These are phyloP conservation scores for Armadillidium nasatum DNA, from an alignment of 1,140 invertebrate species.

Conservation along the genomic window DNA sequence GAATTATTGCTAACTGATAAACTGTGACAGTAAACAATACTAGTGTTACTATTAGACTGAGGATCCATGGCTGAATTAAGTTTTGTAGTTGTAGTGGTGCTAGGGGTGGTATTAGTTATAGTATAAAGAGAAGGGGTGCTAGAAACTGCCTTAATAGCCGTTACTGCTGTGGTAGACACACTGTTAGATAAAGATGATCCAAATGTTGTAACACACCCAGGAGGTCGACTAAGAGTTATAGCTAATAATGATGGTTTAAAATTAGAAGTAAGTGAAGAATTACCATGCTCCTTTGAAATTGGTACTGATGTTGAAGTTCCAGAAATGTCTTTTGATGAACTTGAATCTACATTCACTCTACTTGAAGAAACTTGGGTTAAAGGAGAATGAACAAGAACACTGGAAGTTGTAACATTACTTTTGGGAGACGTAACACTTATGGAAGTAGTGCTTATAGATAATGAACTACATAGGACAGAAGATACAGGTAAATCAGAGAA, in stretches of 20 bases:
- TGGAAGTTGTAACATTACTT: background rate
- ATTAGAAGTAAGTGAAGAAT: background rate
- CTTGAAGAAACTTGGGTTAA: background rate
- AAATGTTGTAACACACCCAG: background rate
- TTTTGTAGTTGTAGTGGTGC: background rate
- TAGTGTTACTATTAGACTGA: conserved; percentile 3
- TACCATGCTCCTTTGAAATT: background rate
- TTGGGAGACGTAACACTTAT: background rate
- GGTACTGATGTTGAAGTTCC: background rate
- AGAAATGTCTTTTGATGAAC: conserved; percentile 7
- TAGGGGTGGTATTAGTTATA: conserved; percentile 1
- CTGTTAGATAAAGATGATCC: conserved; percentile 9
- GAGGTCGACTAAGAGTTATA: background rate
- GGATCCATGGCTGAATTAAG: background rate
- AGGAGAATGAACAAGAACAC: conserved; percentile 19
- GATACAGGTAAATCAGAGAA: background rate
- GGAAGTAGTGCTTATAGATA: conserved; percentile 1
- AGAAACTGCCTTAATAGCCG: background rate
- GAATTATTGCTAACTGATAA: conserved; percentile 23
- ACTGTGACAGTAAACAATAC: conserved; percentile 26
- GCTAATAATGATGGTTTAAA: conserved; percentile 12
- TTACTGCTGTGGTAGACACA: background rate
- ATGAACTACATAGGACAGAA: background rate
- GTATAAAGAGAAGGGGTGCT: background rate
- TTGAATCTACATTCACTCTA: background rate